Evolutionary conservation across 2,797 vertebrate species (phyloP).

Genomic region (Anolis apletophallus): DNA sequence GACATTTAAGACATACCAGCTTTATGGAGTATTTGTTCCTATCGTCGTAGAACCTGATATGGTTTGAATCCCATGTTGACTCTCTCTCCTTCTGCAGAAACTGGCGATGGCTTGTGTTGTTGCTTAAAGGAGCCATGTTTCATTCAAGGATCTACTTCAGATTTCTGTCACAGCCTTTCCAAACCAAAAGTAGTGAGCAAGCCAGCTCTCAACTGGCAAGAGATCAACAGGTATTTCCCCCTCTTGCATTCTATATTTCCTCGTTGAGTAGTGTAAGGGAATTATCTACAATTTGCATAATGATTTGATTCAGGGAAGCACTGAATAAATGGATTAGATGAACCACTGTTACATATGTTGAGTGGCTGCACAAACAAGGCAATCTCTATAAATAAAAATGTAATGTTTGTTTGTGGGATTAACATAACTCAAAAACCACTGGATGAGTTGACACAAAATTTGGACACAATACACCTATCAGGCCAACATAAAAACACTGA

Average conservation of each 20-base stretch:
- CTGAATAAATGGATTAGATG: neutral
- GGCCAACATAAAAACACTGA: too few species aligned
- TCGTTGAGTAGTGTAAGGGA: neutral
- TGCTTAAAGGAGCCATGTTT: slow-evolving; percentile 82
- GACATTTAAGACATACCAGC: neutral
- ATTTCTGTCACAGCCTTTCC: slow-evolving; percentile 27
- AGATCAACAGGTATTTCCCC: slow-evolving; percentile 82
- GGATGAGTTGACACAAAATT: too few species aligned
- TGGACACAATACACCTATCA: too few species aligned
- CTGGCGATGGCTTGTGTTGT: slow-evolving; percentile 81
- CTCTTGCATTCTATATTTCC: neutral
- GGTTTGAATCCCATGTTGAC: neutral
- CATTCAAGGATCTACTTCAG: slow-evolving; percentile 47
- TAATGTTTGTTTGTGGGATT: too few species aligned
- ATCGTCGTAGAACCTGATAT: too few species aligned
- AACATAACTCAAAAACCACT: too few species aligned
- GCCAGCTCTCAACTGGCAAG: slow-evolving; percentile 83
- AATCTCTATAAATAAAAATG: too few species aligned
- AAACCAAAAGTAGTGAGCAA: slow-evolving; percentile 70
- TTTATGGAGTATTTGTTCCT: neutral
- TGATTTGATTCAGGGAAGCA: neutral
- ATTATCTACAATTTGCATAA: neutral
- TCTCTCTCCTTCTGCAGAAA: slow-evolving; percentile 72
- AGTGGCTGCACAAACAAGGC: neutral
- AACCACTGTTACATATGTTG: neutral